Conservation (phyloP, 2,113 vertebrate genomes). For the Oreochromis spilurus region DNA sequence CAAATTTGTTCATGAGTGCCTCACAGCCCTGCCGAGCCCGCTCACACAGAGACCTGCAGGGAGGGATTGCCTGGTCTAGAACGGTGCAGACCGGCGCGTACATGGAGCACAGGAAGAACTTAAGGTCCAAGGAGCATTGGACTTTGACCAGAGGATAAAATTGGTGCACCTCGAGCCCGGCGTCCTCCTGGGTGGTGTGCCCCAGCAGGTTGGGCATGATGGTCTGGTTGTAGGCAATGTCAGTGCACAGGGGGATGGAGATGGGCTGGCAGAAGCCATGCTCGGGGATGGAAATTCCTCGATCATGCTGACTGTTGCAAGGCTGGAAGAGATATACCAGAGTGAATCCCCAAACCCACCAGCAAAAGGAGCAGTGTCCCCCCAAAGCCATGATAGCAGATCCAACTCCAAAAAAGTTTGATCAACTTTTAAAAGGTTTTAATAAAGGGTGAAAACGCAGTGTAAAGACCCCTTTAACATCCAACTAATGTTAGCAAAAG, state of each 20-base stretch:
- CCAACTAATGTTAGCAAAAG: neutral
- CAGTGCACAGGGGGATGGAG: slow-evolving; percentile 47
- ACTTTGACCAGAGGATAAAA: slow-evolving; percentile 56
- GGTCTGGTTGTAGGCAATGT: slow-evolving; percentile 88
- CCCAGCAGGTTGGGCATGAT: slow-evolving; percentile 88
- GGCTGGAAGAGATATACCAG: slow-evolving; percentile 23
- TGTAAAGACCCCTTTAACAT: neutral
- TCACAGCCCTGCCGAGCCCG: slow-evolving; percentile 69
- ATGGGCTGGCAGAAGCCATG: slow-evolving; percentile 72
- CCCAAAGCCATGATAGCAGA: slow-evolving; percentile 27
- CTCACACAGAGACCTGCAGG: slow-evolving; percentile 82
- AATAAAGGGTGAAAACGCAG: neutral
- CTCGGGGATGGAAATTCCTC: slow-evolving; percentile 77
- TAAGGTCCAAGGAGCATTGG: slow-evolving; percentile 26
- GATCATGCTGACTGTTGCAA: slow-evolving; percentile 69
- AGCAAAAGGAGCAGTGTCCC: neutral
- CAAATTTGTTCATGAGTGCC: slow-evolving; percentile 84
- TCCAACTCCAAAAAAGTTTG: neutral
- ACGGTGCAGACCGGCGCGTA: slow-evolving; percentile 86
- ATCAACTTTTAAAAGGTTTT: neutral
- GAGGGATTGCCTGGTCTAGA: slow-evolving; percentile 82
- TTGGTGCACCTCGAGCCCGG: slow-evolving; percentile 86
- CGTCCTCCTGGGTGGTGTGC: slow-evolving; percentile 84
- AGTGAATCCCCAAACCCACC: neutral
- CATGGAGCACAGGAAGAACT: slow-evolving; percentile 79